Evolutionary conservation across 1,140 invertebrate species (phyloP), one percentile per base, ranked within the genome.

Genomic region (Macrostomum lignano): DNA sequence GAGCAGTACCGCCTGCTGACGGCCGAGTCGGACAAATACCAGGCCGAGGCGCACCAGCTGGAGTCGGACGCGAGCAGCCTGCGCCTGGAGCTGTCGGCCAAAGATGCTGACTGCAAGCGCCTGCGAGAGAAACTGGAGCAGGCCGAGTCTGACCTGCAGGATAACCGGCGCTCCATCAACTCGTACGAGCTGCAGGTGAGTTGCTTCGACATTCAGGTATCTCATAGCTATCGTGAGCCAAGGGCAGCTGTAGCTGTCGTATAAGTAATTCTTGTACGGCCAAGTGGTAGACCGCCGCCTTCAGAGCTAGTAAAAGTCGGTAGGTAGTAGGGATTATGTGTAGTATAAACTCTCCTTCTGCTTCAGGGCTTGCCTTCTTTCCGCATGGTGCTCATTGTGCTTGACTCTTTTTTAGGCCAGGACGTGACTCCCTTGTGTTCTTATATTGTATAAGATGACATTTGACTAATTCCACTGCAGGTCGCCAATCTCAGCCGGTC

Each of bases 21-120:
- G 3, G 37, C 46, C 28, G 54, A 58, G 40, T 45, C 52, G 6
- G 54, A 55, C 24, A 44, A 47, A 34, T 52, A 46, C 37, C 47
- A 53, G 39, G 49, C 47, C 5, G 39, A 44, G 10, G 46, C n/a
- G n/a, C n/a, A n/a, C n/a, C n/a, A n/a, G n/a, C n/a, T n/a, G n/a
- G n/a, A n/a, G n/a, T n/a, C n/a, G 31, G 51, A 58, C 36, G 47
- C 47, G 10, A 50, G 49, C 9, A 54, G 47, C 37, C 41, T 57
- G 4, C 40, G 47, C 21, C 37, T 55, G 7, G 54, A 57, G 38
- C 25, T 58, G 14, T 46, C 52, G 44, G 49, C 49, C 9, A 52
- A 47, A 36, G 52, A 57, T 29, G 47, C 48, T 3, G 53, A 58
- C 32, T 39, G 49, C 11, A 35, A 49, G 17, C 34, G 52, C 29